Base-by-base conservation (phyloP, 2,113 vertebrate genomes). In the Todiramphus saurophagus region DNA sequence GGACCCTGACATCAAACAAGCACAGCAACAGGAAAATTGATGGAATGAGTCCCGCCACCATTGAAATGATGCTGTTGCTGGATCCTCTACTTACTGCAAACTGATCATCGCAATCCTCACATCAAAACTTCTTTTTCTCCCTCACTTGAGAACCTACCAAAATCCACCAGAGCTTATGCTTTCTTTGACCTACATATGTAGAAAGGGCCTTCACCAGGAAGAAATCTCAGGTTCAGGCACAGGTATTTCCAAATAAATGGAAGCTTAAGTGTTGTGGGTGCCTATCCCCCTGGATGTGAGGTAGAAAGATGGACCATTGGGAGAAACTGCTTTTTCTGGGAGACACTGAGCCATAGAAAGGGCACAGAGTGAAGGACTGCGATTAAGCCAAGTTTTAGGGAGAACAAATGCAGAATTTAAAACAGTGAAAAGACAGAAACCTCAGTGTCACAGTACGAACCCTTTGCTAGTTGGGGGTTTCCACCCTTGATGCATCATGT, bases 231-330 rank as follows among this genome's bases (percentile, higher is more conserved):
- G 37, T 43, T 82, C 33, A 91, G 33, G 15, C 28, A 59, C 11
- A 75, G 66, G 50, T 21, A 63, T 78, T 72, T 92, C 70, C 72
- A 79, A 85, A n/a, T 9, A 72, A 87, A 63, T 13, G 17, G 18
- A 73, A 79, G 30, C 55, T 89, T 44, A 53, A 35, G 83, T 64
- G 21, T 58, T 81, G 59, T n/a, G 37, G 7, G 56, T 50, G 64
- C 31, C 16, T 24, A 7, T 53, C 46, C 24, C 83, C 72, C 44
- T 0, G 1, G 27, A 58, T 21, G 51, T 0, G 3, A 81, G 56
- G 63, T 33, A 60, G 41, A 46, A 31, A 81, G 33, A 68, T 14
- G 27, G 16, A 37, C 23, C 81, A 13, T 62, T 60, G 44, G 37
- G 75, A 77, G 72, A 92, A 90, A n/a, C 0, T 56, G 64, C 14